Percentiles rank a stretch among this genome's conserved stretches.
These are phyloP conservation scores for Vireo altiloquus DNA, from an alignment of 2,113 vertebrate species.

Conservation along the genomic window DNA sequence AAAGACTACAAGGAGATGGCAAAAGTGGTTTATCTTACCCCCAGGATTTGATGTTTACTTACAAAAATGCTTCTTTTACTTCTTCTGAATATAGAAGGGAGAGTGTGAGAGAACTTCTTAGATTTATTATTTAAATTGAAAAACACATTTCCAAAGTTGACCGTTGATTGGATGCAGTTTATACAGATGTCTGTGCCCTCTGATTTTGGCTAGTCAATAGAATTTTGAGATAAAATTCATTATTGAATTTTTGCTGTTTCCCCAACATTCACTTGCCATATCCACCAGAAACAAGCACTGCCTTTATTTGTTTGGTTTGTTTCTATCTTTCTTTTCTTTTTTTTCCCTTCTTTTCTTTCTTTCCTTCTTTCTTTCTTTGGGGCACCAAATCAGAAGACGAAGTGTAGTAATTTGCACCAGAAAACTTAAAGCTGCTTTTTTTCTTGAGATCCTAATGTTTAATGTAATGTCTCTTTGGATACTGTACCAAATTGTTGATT, in stretches of 20 bases:
- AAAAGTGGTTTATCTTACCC: slow-evolving; percentile 67
- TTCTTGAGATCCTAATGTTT: slow-evolving; percentile 76
- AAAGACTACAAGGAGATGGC: slow-evolving; percentile 59
- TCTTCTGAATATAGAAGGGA: slow-evolving; percentile 41
- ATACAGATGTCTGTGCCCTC: slow-evolving; percentile 48
- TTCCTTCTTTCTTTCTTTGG: slow-evolving; percentile 28
- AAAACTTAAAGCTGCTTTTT: slow-evolving; percentile 78
- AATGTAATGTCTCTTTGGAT: slow-evolving; percentile 78
- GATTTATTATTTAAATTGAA: slow-evolving; percentile 11
- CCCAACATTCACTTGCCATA: slow-evolving; percentile 61
- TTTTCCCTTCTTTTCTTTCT: neutral
- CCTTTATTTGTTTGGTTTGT: neutral
- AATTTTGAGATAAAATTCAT: slow-evolving; percentile 50
- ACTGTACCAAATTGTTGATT: slow-evolving; percentile 82
- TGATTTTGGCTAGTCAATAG: slow-evolving; percentile 32
- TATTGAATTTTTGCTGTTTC: slow-evolving; percentile 57
- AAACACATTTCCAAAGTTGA: slow-evolving; percentile 42
- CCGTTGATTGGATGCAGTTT: slow-evolving; percentile 37
- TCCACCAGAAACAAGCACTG: slow-evolving; percentile 70
- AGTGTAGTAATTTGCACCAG: slow-evolving; percentile 79
- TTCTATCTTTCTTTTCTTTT: neutral
- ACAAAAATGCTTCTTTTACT: slow-evolving; percentile 57
- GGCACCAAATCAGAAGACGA: slow-evolving; percentile 75
- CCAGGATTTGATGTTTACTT: slow-evolving; percentile 65
- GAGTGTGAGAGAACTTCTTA: slow-evolving; percentile 34